Evolutionary conservation across 2,888 invertebrate genomes (phyloP).

Genomic region (Synergus itoensis): DNA sequence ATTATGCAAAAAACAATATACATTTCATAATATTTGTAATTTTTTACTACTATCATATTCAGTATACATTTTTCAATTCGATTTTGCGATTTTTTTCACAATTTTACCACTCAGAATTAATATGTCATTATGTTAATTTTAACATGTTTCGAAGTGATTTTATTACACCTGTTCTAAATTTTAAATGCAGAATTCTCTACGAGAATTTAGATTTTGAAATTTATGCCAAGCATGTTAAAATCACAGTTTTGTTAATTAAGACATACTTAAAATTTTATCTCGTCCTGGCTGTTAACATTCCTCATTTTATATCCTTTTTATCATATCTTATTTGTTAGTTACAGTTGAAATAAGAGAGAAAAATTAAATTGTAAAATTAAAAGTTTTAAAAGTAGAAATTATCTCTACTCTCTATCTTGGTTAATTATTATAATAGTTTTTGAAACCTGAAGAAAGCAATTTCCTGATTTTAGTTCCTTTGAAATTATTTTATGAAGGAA

Average conservation of each 20-base stretch:
- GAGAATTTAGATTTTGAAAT: neutral
- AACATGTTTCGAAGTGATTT: neutral
- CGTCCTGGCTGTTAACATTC: too few species aligned
- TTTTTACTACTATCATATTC: neutral
- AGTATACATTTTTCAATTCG: neutral
- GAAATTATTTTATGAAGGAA: neutral
- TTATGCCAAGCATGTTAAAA: neutral
- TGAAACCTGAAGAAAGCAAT: neutral
- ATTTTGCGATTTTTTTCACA: neutral
- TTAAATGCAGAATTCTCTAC: neutral
- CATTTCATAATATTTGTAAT: neutral
- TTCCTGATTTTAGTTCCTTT: neutral
- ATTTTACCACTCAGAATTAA: neutral
- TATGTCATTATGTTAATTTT: neutral
- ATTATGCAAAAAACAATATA: neutral
- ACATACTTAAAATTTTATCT: neutral
- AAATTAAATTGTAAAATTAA: neutral
- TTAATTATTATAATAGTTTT: neutral
- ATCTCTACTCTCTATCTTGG: neutral
- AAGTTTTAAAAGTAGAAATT: neutral
- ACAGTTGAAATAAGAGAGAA: too few species aligned
- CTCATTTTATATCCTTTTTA: too few species aligned
- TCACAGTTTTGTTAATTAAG: neutral
- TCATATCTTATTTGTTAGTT: too few species aligned
- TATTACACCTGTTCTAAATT: neutral